These are phyloP conservation scores for Bubo scandiacus DNA, from an alignment of 2,113 vertebrate genomes.

Conservation along the genomic window DNA sequence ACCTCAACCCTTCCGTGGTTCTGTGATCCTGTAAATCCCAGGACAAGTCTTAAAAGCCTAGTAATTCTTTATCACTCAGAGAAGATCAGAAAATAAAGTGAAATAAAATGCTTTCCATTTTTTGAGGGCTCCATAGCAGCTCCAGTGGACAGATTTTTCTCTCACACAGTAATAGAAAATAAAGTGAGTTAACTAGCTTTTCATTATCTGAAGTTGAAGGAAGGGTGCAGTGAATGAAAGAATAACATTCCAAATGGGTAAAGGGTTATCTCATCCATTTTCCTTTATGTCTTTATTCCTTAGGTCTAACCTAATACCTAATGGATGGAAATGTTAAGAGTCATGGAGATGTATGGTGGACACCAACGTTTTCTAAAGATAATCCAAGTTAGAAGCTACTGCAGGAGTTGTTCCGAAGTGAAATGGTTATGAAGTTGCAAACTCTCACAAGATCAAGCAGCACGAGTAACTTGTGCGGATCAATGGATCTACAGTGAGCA, in stretches of 20 bases:
- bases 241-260: not conserved
- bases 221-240: not conserved
- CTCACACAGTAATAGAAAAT: not conserved
- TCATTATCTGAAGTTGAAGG: not conserved
- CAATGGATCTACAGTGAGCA: not conserved
- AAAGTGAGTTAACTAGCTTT: not conserved
- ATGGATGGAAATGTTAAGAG: not conserved
- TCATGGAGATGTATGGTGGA: not conserved
- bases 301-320: not conserved
- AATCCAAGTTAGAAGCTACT: not conserved
- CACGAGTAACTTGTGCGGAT: not conserved
- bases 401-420: not conserved
- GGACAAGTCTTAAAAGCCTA: not conserved
- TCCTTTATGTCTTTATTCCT: not conserved
- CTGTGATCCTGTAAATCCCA: not conserved
- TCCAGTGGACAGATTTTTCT: not conserved
- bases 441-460: not conserved
- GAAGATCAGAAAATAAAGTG: not conserved
- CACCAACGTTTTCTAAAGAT: not conserved
- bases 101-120: not conserved
- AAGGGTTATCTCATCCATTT: not conserved
- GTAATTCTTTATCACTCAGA: not conserved
- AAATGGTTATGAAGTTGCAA: not conserved
- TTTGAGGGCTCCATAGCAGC: not conserved
- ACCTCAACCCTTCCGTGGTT: not conserved